phyloP scores from a whole-genome alignment of 2,888 invertebrate genomes.

The Prosapia bicincta region DNA sequence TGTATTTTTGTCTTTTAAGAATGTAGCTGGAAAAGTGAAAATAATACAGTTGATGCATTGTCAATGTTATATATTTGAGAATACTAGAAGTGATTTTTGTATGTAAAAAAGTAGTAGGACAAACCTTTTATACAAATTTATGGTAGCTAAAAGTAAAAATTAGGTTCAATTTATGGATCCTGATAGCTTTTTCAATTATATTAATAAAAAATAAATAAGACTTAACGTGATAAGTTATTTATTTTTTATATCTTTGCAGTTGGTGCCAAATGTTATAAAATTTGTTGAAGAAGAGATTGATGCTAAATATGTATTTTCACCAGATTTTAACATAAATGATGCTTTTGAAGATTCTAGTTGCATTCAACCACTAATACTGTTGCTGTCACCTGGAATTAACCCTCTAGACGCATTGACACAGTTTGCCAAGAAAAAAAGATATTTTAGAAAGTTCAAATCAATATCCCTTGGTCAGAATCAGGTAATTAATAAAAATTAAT shows the following conservation, averaged over 20 bases:
- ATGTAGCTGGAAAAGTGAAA: no score
- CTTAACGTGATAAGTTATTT: no score
- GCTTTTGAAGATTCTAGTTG: slow-evolving; percentile 74
- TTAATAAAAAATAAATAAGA: no score
- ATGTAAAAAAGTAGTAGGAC: no score
- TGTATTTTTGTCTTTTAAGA: no score
- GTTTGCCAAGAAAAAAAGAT: slow-evolving; percentile 71
- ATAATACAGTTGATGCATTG: no score
- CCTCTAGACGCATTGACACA: slow-evolving; percentile 74
- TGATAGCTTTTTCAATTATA: no score
- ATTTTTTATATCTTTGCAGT: slow-evolving; percentile 36
- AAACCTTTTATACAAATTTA: no score
- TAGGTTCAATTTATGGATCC: no score
- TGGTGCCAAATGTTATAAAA: slow-evolving; percentile 54
- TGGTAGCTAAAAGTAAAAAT: no score
- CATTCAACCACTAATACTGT: slow-evolving; percentile 72
- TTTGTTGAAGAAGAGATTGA: slow-evolving; percentile 67
- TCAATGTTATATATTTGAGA: no score
- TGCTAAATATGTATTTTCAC: slow-evolving; percentile 67
- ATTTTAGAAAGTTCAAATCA: slow-evolving; percentile 58
- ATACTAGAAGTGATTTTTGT: no score
- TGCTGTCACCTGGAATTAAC: slow-evolving; percentile 78
- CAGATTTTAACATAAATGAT: slow-evolving; percentile 72
- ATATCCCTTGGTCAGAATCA: slow-evolving; percentile 80
- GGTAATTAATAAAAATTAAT: slow-evolving; percentile 42